Percentiles rank a stretch among this genome's conserved stretches.
Conservation (phyloP, 1,140 invertebrate genomes). For the Megalonaias nervosa region DNA sequence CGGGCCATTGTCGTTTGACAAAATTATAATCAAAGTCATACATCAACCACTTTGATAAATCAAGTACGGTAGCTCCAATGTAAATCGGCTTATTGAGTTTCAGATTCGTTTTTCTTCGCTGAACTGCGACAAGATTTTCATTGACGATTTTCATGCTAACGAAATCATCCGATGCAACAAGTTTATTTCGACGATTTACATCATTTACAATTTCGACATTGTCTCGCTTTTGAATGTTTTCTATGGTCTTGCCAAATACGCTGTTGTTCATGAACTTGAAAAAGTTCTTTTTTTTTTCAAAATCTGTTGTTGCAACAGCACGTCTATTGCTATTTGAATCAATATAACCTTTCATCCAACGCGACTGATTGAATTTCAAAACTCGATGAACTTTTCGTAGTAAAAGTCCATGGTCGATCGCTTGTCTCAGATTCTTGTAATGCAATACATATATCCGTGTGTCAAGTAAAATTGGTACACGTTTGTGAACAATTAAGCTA, state of each 20-base stretch:
- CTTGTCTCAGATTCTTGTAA: conserved; percentile 5
- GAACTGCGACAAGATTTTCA: background rate
- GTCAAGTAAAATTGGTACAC: conserved; percentile 6
- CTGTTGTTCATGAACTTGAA: background rate
- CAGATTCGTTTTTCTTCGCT: background rate
- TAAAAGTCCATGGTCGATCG: background rate
- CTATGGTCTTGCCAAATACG: too few species aligned
- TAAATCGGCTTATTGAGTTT: background rate
- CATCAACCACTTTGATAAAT: too few species aligned
- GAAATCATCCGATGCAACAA: background rate
- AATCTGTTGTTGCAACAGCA: background rate
- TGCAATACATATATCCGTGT: conserved; percentile 14
- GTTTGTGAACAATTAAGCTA: background rate
- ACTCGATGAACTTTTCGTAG: background rate
- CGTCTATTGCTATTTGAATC: too few species aligned
- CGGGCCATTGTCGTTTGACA: too few species aligned
- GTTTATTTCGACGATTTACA: background rate
- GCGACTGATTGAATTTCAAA: conserved; percentile 10
- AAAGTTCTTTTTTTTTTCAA: background rate
- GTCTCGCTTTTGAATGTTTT: too few species aligned
- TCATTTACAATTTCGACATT: too few species aligned
- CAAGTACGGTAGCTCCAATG: background rate
- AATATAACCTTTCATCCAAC: background rate
- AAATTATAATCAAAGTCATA: too few species aligned
- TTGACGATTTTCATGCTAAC: background rate